Percentiles rank a stretch among this genome's conserved stretches.
Evolutionary conservation across 2,797 vertebrate species (phyloP).

Genomic region (Myotis daubentonii): DNA sequence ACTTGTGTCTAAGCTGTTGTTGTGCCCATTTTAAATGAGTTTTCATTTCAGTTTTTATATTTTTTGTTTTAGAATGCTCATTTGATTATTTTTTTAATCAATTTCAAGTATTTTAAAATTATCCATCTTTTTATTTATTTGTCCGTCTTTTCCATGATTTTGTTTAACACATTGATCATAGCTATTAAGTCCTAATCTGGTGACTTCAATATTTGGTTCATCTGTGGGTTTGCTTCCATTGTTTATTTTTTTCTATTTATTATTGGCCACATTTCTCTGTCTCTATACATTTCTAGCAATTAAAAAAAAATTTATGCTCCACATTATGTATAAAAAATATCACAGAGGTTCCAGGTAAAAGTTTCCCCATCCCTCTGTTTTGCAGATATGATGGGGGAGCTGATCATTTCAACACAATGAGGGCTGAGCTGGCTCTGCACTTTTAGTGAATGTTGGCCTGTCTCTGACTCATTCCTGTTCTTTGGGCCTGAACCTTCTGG

Average conservation of each 20-base stretch:
- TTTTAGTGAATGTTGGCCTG: not conserved
- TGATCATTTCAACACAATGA: not conserved
- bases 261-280: slow-evolving; percentile 21
- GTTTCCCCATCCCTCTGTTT: not conserved
- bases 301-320: not conserved
- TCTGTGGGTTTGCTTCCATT: not conserved
- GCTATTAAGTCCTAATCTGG: not conserved
- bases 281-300: not conserved
- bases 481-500: not conserved
- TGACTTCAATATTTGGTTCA: not conserved
- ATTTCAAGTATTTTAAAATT: slow-evolving; percentile 16
- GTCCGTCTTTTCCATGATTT: not conserved
- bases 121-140: not conserved
- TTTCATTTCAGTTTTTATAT: not conserved
- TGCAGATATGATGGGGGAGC: not conserved
- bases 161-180: not conserved
- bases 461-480: not conserved
- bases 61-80: slow-evolving; percentile 11
- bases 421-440: not conserved
- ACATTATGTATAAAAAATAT: not conserved
- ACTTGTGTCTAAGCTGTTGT: not conserved
- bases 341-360: not conserved
- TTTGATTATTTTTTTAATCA: slow-evolving; percentile 2
- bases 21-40: not conserved
- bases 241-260: not conserved